A percentile compares a stretch with the other conserved stretches of the same genome.
These are phyloP conservation scores for Apteryx mantelli DNA, from an alignment of 2,113 vertebrate species.

Conservation along the genomic window DNA sequence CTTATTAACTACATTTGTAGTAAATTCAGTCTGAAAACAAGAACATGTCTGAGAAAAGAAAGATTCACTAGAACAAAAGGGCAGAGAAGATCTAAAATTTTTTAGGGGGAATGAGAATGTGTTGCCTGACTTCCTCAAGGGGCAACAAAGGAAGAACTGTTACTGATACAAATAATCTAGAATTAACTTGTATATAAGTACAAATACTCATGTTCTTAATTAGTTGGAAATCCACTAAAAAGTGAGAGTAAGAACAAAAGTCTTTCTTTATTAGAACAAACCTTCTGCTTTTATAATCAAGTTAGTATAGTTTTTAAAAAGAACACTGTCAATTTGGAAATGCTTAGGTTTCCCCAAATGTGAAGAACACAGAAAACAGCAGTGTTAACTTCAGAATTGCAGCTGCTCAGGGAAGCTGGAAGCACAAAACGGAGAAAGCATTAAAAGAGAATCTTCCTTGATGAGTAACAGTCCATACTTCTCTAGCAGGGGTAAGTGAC, in stretches of 20 bases:
- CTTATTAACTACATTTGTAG: neutral
- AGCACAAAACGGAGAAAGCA: fast-evolving
- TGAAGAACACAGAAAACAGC: neutral
- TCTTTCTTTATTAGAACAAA: neutral
- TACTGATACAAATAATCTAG: neutral
- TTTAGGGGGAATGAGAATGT: neutral
- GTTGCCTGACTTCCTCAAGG: neutral
- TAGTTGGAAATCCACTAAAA: neutral
- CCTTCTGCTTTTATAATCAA: neutral
- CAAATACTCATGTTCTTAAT: neutral
- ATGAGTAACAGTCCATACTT: neutral
- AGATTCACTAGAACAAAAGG: neutral
- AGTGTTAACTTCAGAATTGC: neutral
- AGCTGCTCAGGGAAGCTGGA: neutral
- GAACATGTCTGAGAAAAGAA: neutral
- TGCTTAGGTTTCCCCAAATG: neutral
- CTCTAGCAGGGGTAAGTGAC: neutral
- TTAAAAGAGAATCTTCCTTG: neutral
- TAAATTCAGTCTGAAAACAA: slow-evolving; percentile 6
- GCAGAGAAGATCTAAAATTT: neutral
- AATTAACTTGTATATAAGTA: neutral
- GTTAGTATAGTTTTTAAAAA: neutral
- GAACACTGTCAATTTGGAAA: neutral
- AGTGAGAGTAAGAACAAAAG: neutral
- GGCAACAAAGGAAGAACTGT: neutral